Percentiles rank a stretch among this genome's conserved stretches.
Evolutionary conservation across 2,797 vertebrate species (phyloP).

Genomic region (Thamnophis elegans): DNA sequence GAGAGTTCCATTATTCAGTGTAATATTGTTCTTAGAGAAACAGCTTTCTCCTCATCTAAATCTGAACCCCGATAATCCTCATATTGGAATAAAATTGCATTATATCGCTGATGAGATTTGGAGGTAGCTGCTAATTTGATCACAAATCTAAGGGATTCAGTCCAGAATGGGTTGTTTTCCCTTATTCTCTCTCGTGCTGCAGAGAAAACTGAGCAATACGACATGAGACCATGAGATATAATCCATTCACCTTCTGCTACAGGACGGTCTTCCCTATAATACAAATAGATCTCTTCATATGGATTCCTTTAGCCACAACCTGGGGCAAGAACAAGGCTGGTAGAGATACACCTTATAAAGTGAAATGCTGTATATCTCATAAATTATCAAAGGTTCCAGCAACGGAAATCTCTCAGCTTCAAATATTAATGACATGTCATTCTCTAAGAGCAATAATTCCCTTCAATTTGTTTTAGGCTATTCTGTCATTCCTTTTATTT

Average conservation of each 20-base stretch:
- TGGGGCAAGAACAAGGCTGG: not conserved
- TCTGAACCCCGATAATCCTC: not conserved
- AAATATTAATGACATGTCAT: not conserved
- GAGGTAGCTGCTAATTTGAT: not conserved
- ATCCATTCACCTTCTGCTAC: not conserved
- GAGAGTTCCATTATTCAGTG: not conserved
- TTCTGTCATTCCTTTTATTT: not conserved
- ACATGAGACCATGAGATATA: not conserved
- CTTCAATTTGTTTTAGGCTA: too few species aligned
- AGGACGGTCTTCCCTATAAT: not conserved
- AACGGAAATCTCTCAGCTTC: not conserved
- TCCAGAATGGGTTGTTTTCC: not conserved
- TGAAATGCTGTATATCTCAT: not conserved
- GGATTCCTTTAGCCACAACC: not conserved
- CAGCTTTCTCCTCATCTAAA: not conserved
- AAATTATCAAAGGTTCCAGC: not conserved
- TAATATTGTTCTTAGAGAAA: not conserved
- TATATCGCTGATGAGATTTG: not conserved
- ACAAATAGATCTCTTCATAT: not conserved
- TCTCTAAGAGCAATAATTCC: not conserved
- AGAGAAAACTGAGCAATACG: not conserved
- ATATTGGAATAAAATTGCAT: not conserved
- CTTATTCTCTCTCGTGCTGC: not conserved
- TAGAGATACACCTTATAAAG: not conserved
- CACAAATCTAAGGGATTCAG: not conserved